phyloP scores from a whole-genome alignment of 1,140 invertebrate species.

The Riptortus pedestris region DNA sequence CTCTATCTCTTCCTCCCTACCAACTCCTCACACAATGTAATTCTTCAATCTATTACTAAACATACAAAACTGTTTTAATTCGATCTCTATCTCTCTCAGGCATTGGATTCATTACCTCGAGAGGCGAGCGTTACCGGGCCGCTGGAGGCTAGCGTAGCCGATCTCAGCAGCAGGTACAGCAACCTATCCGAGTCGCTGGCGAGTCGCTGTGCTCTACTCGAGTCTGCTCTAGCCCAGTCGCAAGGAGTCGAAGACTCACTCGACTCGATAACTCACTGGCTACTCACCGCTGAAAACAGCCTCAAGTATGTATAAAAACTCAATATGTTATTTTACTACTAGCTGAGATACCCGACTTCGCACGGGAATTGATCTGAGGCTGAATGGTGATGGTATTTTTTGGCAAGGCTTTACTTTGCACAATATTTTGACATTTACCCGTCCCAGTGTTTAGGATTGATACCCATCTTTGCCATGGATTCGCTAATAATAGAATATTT shows the following conservation, averaged over 20 bases:
- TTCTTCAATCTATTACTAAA: no score
- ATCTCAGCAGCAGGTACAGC: conserved; percentile 64
- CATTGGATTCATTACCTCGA: conserved; percentile 44
- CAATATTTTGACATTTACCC: no score
- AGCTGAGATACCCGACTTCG: no score
- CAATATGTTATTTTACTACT: conserved; percentile 1
- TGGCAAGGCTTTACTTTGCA: no score
- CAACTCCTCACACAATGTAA: no score
- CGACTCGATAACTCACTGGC: conserved; percentile 72
- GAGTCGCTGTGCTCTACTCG: conserved; percentile 71
- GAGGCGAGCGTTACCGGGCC: conserved; percentile 62
- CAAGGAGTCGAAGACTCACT: conserved; percentile 90
- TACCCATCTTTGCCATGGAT: no score
- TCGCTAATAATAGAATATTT: no score
- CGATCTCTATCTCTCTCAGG: neutral
- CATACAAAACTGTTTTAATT: no score
- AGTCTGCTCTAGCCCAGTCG: conserved; percentile 80
- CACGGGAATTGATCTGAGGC: no score
- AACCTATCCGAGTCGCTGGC: conserved; percentile 58
- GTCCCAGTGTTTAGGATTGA: no score
- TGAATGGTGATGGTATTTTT: no score
- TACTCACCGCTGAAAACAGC: conserved; percentile 70
- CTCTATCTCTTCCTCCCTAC: no score
- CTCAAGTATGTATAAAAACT: conserved; percentile 50
- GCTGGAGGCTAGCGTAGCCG: conserved; percentile 65